A percentile compares a stretch with the other conserved stretches of the same genome.
These are phyloP conservation scores for Galagoides demidoff DNA, from an alignment of 2,797 vertebrate species.

Conservation along the genomic window DNA sequence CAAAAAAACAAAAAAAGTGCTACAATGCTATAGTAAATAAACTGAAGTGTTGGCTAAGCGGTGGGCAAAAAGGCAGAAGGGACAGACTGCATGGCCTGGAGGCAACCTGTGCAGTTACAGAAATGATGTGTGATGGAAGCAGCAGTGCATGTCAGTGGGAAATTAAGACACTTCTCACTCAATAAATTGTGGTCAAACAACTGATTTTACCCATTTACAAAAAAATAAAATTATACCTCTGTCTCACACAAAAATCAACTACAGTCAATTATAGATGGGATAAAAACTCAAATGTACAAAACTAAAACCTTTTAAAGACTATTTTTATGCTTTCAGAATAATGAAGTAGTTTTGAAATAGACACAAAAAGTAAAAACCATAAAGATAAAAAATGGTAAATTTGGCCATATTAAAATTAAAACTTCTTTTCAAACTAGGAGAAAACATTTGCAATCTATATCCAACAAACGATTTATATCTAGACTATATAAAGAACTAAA, in stretches of 20 bases:
- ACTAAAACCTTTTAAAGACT: background rate
- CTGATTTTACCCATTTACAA: background rate
- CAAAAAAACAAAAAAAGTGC: background rate
- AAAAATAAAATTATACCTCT: background rate
- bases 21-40: background rate
- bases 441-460: conserved; percentile 7
- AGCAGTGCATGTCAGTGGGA: background rate
- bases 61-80: background rate
- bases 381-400: background rate
- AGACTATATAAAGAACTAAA: conserved; percentile 26
- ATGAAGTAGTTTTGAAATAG: background rate
- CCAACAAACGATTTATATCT: background rate
- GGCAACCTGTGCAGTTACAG: background rate
- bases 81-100: background rate
- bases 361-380: background rate
- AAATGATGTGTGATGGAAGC: background rate
- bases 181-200: background rate
- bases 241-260: conserved; percentile 14
- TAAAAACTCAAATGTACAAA: conserved; percentile 29
- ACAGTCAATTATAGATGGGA: background rate
- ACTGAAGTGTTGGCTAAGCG: background rate
- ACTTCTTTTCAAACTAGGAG: background rate
- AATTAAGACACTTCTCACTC: background rate
- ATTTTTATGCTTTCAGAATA: conserved; percentile 9
- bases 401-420: background rate